phyloP scores from a whole-genome alignment of 2,113 vertebrate species.

The Polyodon spathula region DNA sequence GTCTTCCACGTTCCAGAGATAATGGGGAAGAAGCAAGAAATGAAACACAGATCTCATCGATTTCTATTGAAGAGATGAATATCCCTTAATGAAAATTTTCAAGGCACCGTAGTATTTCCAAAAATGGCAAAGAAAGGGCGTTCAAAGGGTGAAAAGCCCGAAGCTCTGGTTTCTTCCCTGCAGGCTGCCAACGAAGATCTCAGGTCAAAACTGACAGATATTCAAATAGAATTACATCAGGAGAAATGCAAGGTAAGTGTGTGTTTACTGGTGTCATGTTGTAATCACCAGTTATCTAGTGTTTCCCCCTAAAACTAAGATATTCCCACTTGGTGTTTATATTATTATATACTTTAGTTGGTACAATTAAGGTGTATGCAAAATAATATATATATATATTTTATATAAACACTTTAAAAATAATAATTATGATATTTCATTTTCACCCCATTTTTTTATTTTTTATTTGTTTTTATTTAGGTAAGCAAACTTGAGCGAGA shows the following conservation, averaged over 20 bases:
- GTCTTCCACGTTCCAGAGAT: conserved; percentile 44
- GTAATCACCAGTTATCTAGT: neutral
- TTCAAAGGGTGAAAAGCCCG: conserved; percentile 94
- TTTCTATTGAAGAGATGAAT: conserved; percentile 66
- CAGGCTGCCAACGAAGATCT: conserved; percentile 98
- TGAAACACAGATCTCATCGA: conserved; percentile 55
- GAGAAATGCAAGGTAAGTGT: conserved; percentile 92
- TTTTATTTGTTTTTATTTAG: conserved; percentile 40
- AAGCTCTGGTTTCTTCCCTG: conserved; percentile 87
- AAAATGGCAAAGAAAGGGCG: conserved; percentile 95
- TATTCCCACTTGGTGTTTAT: too few species aligned
- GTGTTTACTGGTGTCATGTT: conserved; percentile 5
- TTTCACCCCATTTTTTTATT: too few species aligned
- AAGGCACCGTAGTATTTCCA: conserved; percentile 46
- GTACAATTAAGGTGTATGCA: too few species aligned
- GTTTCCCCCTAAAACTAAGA: too few species aligned
- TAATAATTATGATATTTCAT: too few species aligned
- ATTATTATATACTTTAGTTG: too few species aligned
- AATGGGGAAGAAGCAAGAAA: conserved; percentile 66
- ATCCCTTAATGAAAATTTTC: conserved; percentile 48
- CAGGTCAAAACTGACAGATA: conserved; percentile 96
- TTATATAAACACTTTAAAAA: too few species aligned
- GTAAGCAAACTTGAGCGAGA: conserved; percentile 90
- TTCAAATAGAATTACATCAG: conserved; percentile 97
- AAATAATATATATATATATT: too few species aligned